A percentile compares a stretch with the other conserved stretches of the same genome.
phyloP scores from a whole-genome alignment of 1,140 invertebrate species.

The Spodoptera litura region DNA sequence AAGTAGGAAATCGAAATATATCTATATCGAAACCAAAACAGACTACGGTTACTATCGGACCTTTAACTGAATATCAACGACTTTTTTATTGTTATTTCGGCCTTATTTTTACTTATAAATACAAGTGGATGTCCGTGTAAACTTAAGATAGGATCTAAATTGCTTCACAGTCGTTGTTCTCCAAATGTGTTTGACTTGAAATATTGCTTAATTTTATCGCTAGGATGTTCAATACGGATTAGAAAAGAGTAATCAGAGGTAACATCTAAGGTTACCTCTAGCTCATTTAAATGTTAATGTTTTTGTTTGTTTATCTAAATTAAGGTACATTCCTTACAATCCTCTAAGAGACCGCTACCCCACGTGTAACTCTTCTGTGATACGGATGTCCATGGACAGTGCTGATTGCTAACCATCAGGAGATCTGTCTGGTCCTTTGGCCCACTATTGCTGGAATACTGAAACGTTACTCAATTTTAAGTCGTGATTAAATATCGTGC shows the following conservation, averaged over 20 bases:
- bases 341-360: no score
- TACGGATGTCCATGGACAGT: no score
- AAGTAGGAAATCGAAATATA: no score
- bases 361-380: no score
- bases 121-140: slow-evolving; percentile 2
- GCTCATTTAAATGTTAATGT: not conserved
- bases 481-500: no score
- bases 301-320: not conserved
- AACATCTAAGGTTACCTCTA: slow-evolving; percentile 1
- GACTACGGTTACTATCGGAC: no score
- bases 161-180: slow-evolving; percentile 6
- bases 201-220: slow-evolving; percentile 18
- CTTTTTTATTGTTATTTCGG: not conserved
- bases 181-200: slow-evolving; percentile 13
- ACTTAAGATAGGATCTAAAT: slow-evolving; percentile 28
- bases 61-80: not conserved
- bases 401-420: no score
- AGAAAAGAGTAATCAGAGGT: slow-evolving; percentile 8
- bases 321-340: no score
- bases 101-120: not conserved
- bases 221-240: slow-evolving; percentile 2
- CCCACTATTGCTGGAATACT: no score
- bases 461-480: no score
- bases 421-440: no score
- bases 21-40: no score